Percentiles rank a stretch among this genome's conserved stretches.
These are phyloP conservation scores for Mareca strepera DNA, from an alignment of 2,797 vertebrate genomes.

Conservation along the genomic window DNA sequence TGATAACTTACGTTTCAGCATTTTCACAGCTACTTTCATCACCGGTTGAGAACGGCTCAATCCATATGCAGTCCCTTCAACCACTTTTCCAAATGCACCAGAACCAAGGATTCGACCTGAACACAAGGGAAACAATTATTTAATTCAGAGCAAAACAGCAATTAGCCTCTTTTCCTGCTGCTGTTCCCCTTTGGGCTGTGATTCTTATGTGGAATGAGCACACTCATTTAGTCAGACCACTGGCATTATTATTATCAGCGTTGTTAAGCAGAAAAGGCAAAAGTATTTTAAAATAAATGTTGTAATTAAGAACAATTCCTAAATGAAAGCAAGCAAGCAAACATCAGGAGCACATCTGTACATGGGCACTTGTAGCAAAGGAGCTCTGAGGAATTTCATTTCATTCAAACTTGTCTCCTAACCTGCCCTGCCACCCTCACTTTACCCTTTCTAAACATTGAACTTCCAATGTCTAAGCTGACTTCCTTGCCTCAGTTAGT, in stretches of 20 bases:
- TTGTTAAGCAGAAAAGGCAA: conserved; percentile 9
- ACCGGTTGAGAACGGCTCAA: conserved; percentile 95
- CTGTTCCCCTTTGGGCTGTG: neutral
- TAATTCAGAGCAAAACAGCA: neutral
- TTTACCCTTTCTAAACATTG: neutral
- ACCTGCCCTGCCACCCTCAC: neutral
- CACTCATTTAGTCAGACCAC: neutral
- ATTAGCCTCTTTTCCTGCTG: neutral
- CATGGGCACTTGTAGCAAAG: neutral
- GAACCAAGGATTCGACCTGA: conserved; percentile 95
- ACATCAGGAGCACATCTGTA: neutral
- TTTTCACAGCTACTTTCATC: conserved; percentile 99
- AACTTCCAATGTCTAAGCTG: neutral
- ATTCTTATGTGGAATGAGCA: neutral
- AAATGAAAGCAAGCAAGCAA: neutral
- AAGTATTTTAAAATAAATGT: conserved; percentile 19
- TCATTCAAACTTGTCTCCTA: neutral
- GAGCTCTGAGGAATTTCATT: neutral
- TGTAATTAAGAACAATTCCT: conserved; percentile 33
- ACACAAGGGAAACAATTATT: neutral
- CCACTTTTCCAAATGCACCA: conserved; percentile 97
- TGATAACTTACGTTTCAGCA: conserved; percentile 94
- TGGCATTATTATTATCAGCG: neutral
- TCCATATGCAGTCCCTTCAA: conserved; percentile 96
- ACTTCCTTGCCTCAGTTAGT: neutral